These are phyloP conservation scores for Taurulus bubalis DNA, from an alignment of 2,113 vertebrate genomes.

Conservation along the genomic window DNA sequence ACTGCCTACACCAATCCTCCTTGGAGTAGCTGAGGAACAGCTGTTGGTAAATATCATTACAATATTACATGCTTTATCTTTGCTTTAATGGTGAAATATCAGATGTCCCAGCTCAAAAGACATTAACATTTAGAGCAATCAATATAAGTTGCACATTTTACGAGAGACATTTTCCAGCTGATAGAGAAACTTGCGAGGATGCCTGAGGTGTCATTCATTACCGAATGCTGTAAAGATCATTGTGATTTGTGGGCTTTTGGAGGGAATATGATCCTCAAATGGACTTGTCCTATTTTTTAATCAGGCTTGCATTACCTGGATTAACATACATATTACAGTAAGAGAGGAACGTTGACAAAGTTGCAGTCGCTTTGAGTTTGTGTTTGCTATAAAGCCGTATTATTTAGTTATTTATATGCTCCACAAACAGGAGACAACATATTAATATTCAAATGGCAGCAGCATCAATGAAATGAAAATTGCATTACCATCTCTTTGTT, in stretches of 20 bases:
- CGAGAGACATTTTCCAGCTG: conserved; percentile 70
- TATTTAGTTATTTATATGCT: conserved; percentile 48
- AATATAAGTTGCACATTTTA: conserved; percentile 81
- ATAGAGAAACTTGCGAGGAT: conserved; percentile 58
- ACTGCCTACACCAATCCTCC: conserved; percentile 32
- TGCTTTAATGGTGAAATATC: conserved; percentile 81
- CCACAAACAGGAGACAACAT: conserved; percentile 42
- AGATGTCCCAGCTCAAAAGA: conserved; percentile 75
- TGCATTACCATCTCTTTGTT: conserved; percentile 75
- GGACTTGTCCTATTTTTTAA: conserved; percentile 38
- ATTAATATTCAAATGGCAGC: conserved; percentile 67
- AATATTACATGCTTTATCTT: conserved; percentile 80
- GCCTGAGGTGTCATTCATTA: conserved; percentile 62
- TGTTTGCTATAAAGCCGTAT: conserved; percentile 36
- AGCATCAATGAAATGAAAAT: conserved; percentile 69
- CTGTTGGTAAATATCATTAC: conserved; percentile 85
- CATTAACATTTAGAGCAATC: conserved; percentile 85
- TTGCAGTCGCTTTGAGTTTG: conserved; percentile 24
- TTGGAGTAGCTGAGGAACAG: conserved; percentile 74
- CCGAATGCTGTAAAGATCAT: conserved; percentile 59
- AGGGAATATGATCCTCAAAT: conserved; percentile 30
- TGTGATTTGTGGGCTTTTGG: conserved; percentile 52
- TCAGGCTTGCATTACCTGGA: conserved; percentile 29
- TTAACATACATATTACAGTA: conserved; percentile 28
- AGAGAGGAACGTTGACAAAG: conserved; percentile 28